phyloP scores from a whole-genome alignment of 2,113 vertebrate genomes.

The Garra rufa region DNA sequence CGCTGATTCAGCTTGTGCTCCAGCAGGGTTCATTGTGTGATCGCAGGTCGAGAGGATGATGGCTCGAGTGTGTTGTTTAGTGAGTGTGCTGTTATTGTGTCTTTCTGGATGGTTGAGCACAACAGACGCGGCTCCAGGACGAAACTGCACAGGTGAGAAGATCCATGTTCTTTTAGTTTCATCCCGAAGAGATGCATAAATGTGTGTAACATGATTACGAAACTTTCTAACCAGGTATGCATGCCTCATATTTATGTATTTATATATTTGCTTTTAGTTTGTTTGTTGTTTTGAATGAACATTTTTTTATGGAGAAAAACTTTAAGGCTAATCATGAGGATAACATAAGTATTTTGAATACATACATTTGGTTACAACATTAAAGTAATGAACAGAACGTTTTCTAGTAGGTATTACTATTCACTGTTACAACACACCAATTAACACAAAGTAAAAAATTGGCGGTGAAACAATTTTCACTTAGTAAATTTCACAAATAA shows the following conservation, averaged over 20 bases:
- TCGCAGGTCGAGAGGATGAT: slow-evolving; percentile 50
- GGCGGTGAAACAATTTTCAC: too few species aligned
- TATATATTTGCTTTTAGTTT: neutral
- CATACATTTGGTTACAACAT: neutral
- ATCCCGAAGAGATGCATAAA: neutral
- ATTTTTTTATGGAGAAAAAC: neutral
- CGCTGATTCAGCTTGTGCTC: too few species aligned
- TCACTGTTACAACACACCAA: too few species aligned
- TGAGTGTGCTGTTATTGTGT: slow-evolving; percentile 23
- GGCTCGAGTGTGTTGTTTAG: neutral
- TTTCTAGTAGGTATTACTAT: too few species aligned
- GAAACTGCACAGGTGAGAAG: slow-evolving; percentile 55
- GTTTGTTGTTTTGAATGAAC: neutral
- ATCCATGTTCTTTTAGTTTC: neutral
- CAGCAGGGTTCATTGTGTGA: slow-evolving; percentile 19
- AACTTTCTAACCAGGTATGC: too few species aligned
- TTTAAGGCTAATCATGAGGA: neutral
- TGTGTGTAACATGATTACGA: neutral
- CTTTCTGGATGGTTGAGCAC: slow-evolving; percentile 43
- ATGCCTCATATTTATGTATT: neutral
- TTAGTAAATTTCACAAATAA: too few species aligned
- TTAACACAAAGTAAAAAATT: too few species aligned
- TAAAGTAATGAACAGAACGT: too few species aligned
- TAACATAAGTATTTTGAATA: neutral
- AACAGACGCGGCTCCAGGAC: slow-evolving; percentile 30